Percentiles rank a stretch among this genome's conserved stretches.
Conservation (phyloP, 2,888 invertebrate species). For the Lasius platythorax region DNA sequence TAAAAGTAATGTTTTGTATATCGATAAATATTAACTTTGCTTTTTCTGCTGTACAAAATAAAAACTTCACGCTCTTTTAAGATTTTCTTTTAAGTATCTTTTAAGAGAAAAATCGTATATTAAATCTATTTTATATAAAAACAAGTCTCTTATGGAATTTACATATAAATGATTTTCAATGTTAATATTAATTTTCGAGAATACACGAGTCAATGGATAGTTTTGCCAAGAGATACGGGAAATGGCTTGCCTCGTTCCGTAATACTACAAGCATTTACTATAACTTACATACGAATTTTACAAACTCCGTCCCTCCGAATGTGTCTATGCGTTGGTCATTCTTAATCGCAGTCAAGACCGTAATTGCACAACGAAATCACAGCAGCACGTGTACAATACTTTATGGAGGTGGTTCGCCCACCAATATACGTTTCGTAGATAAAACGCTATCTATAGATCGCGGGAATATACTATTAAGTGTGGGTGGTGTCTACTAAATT, state of each 20-base stretch:
- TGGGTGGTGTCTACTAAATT: slow-evolving; percentile 75
- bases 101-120: not conserved
- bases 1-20: not conserved
- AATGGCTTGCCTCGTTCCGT: not conserved
- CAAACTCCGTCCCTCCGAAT: not conserved
- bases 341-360: slow-evolving; percentile 19
- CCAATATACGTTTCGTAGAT: slow-evolving; percentile 75
- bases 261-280: slow-evolving; percentile 7
- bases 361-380: slow-evolving; percentile 76
- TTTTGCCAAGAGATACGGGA: not conserved
- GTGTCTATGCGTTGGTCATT: not conserved
- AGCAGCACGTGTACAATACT: slow-evolving; percentile 60
- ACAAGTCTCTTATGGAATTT: not conserved
- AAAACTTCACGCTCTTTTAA: not conserved
- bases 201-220: not conserved
- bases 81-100: not conserved
- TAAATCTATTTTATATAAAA: slow-evolving; percentile 5
- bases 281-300: slow-evolving; percentile 22
- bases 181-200: slow-evolving; percentile 16
- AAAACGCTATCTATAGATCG: slow-evolving; percentile 79
- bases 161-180: not conserved
- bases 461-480: slow-evolving; percentile 75
- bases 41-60: not conserved
- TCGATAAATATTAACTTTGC: not conserved
- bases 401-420: slow-evolving; percentile 85